phyloP scores from a whole-genome alignment of 2,888 invertebrate genomes.

The Ganaspis brasiliensis region DNA sequence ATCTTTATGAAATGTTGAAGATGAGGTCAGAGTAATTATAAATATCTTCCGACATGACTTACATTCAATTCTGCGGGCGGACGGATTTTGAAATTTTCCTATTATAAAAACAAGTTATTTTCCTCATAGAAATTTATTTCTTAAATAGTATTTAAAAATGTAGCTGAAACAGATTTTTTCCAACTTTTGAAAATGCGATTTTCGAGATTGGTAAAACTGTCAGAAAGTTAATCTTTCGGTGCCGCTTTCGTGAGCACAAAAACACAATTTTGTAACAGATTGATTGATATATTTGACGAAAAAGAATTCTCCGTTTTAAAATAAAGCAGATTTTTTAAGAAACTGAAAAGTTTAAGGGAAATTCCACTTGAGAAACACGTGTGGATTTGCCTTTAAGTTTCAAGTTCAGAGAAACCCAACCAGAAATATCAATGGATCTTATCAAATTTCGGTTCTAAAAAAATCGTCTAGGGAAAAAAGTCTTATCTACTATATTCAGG shows the following conservation, averaged over 20 bases:
- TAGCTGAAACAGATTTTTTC: too few species aligned
- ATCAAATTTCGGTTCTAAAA: constrained; percentile 13
- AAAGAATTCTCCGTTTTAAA: neutral
- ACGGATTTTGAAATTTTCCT: neutral
- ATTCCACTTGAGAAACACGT: neutral
- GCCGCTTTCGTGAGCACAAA: too few species aligned
- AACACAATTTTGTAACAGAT: too few species aligned
- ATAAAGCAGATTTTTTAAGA: neutral
- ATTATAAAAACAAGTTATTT: neutral
- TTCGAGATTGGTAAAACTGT: too few species aligned
- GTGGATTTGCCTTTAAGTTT: neutral
- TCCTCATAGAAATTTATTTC: neutral
- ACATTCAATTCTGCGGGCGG: neutral
- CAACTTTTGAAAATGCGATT: too few species aligned
- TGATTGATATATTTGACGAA: neutral
- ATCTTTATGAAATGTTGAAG: neutral
- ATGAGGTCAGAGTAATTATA: constrained; percentile 47
- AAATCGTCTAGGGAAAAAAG: constrained; percentile 9
- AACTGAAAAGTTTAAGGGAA: neutral
- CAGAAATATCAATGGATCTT: constrained; percentile 19
- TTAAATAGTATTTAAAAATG: too few species aligned
- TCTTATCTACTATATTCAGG: constrained; percentile 25
- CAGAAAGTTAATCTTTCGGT: too few species aligned
- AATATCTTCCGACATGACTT: constrained; percentile 1
- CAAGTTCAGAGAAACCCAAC: neutral